Percentiles rank a stretch among this genome's conserved stretches.
These are phyloP conservation scores for Nycticorax nycticorax DNA, from an alignment of 2,113 vertebrate species.

Conservation along the genomic window DNA sequence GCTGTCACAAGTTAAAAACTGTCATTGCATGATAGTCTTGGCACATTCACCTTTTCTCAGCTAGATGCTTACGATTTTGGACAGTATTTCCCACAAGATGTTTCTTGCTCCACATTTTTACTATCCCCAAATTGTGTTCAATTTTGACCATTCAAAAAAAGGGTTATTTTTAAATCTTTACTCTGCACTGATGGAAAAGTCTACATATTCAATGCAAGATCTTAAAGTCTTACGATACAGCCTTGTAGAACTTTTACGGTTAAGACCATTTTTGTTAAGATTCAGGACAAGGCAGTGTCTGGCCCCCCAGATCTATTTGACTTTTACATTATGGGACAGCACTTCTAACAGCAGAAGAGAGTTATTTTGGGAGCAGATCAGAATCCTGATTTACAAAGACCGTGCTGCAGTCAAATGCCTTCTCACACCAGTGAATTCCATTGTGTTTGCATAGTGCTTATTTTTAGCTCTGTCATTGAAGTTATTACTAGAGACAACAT, in stretches of 20 bases:
- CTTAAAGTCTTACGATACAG: background rate
- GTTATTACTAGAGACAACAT: background rate
- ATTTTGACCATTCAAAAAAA: background rate
- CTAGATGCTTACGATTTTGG: background rate
- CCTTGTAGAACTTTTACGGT: background rate
- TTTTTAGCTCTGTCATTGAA: slow-evolving; percentile 29
- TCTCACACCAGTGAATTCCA: background rate
- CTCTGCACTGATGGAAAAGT: background rate
- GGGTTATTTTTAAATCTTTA: background rate
- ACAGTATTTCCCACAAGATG: slow-evolving; percentile 38
- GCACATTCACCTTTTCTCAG: background rate
- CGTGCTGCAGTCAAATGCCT: background rate
- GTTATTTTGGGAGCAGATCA: background rate
- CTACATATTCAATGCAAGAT: background rate
- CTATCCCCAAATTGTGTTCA: background rate
- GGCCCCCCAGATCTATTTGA: background rate
- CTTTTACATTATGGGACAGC: background rate
- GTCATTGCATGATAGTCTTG: background rate
- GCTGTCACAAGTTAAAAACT: background rate
- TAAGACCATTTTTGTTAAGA: background rate
- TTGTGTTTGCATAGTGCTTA: background rate
- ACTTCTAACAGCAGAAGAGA: background rate
- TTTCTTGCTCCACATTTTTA: background rate
- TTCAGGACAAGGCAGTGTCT: background rate
- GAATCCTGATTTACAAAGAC: background rate